These are phyloP conservation scores for Diloba caeruleocephala DNA, from an alignment of 2,888 invertebrate species.

Conservation along the genomic window DNA sequence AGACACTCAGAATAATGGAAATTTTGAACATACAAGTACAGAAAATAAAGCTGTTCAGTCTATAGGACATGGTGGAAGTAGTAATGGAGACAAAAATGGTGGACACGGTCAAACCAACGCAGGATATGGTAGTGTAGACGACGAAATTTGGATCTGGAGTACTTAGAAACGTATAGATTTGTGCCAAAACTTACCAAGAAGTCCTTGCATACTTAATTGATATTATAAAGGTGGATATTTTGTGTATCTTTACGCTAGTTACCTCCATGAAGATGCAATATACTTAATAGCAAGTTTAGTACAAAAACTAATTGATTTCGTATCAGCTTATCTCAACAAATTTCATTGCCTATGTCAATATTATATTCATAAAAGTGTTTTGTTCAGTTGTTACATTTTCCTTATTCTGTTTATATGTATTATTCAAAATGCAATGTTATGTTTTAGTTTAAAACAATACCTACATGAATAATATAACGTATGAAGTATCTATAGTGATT, in stretches of 20 bases:
- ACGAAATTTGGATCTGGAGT: conserved; percentile 23
- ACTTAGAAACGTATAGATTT: too few relatives aligned
- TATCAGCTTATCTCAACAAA: not conserved
- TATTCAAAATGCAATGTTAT: not conserved
- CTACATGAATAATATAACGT: too few relatives aligned
- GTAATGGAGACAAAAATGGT: not conserved
- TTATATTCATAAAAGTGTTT: conserved; percentile 6
- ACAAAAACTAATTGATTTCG: not conserved
- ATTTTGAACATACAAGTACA: not conserved
- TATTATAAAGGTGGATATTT: too few relatives aligned
- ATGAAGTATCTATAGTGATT: too few relatives aligned
- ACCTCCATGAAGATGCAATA: too few relatives aligned
- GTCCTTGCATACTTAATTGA: too few relatives aligned
- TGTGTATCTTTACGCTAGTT: too few relatives aligned
- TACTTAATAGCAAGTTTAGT: too few relatives aligned
- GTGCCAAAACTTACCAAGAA: too few relatives aligned
- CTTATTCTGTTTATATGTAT: not conserved
- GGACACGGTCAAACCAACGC: not conserved
- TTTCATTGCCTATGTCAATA: conserved; percentile 1
- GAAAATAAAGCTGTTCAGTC: not conserved
- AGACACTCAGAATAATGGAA: conserved; percentile 1
- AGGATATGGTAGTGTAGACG: not conserved
- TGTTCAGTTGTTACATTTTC: not conserved
- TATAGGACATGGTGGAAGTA: not conserved
- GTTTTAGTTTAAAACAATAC: too few relatives aligned